Evolutionary conservation across 2,888 invertebrate genomes (phyloP).

Genomic region (Meiosimyza platycephala): DNA sequence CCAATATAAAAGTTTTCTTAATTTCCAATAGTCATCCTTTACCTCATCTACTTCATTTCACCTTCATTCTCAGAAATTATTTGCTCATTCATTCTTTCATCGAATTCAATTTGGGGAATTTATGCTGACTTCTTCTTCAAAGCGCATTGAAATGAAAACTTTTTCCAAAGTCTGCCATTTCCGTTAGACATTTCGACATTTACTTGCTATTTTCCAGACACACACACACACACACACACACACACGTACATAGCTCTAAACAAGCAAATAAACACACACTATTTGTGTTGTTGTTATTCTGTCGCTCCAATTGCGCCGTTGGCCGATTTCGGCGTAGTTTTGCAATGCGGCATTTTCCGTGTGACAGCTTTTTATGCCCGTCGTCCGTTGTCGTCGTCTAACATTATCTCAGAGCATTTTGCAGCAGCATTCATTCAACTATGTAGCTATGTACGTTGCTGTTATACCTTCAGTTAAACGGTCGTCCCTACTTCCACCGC

Average conservation of each 20-base stretch:
- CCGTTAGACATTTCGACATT: conserved; percentile 28
- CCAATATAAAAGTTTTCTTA: background rate
- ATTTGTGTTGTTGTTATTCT: background rate
- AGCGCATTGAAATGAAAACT: conserved; percentile 16
- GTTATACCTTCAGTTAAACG: no score
- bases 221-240: background rate
- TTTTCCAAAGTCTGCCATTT: conserved; percentile 26
- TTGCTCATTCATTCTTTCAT: conserved; percentile 21
- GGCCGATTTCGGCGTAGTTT: conserved; percentile 32
- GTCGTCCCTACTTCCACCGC: background rate
- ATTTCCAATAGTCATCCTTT: no score
- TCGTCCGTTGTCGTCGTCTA: no score
- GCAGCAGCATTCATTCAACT: no score
- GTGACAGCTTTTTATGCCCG: conserved; percentile 24
- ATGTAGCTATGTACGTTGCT: no score
- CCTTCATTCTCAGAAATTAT: conserved; percentile 8
- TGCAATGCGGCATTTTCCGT: conserved; percentile 34
- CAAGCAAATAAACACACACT: background rate
- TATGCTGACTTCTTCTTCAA: conserved; percentile 16
- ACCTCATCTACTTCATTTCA: background rate
- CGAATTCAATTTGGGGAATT: conserved; percentile 32
- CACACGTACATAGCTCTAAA: background rate
- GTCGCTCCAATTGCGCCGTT: conserved; percentile 12
- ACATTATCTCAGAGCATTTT: no score
- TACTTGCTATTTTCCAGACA: background rate